Conservation (phyloP, 2,797 vertebrate species). For the Acestrorhynchus altus region DNA sequence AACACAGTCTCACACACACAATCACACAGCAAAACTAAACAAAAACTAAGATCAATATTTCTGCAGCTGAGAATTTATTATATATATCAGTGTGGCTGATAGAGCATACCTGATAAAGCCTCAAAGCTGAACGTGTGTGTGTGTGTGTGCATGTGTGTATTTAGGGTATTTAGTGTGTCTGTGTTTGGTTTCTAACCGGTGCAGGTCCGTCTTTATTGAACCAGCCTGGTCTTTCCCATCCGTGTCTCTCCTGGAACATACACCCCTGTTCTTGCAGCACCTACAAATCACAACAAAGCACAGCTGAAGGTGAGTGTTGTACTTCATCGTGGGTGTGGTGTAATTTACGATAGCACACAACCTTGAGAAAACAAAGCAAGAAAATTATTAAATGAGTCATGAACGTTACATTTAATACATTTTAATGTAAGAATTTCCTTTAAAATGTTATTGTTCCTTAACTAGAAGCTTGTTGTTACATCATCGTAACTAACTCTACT, state of each 20-base stretch:
- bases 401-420: too few species aligned
- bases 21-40: neutral
- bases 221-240: conserved; percentile 97
- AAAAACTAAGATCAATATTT: neutral
- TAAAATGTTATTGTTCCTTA: too few species aligned
- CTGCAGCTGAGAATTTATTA: neutral
- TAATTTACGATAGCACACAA: too few species aligned
- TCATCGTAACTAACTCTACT: too few species aligned
- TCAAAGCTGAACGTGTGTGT: neutral
- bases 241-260: conserved; percentile 93
- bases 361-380: too few species aligned
- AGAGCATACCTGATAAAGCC: too few species aligned
- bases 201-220: conserved; percentile 81
- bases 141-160: conserved; percentile 7
- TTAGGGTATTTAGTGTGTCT: too few species aligned
- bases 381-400: too few species aligned
- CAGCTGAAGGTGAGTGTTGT: too few species aligned
- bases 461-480: too few species aligned
- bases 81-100: neutral
- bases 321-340: too few species aligned
- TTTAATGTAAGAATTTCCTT: too few species aligned
- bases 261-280: conserved; percentile 88
- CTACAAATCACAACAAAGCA: conserved; percentile 66
- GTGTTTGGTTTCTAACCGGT: conserved; percentile 79
- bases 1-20: conserved; percentile 20